phyloP scores from a whole-genome alignment of 92 coral and sea anemone species.

The Desmophyllum pertusum region DNA sequence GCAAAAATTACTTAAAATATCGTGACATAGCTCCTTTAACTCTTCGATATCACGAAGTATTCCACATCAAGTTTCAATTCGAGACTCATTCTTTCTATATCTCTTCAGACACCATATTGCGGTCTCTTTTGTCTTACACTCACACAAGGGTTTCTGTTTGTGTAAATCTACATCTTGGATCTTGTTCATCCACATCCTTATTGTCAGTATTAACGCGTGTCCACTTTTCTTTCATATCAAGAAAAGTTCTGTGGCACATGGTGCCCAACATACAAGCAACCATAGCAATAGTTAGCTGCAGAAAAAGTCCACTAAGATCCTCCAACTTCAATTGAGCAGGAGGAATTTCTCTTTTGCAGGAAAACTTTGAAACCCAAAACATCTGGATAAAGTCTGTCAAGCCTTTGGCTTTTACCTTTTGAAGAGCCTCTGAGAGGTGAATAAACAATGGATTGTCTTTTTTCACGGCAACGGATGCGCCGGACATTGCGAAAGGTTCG shows the following conservation, averaged over 20 bases:
- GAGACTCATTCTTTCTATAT: not conserved
- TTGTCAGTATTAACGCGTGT: not conserved
- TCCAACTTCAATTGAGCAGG: constrained; percentile 71
- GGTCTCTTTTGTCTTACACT: constrained; percentile 8
- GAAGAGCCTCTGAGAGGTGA: constrained; percentile 61
- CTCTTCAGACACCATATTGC: not conserved
- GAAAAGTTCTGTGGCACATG: constrained; percentile 26
- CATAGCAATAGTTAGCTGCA: constrained; percentile 81
- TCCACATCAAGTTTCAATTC: no score
- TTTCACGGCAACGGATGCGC: constrained; percentile 76
- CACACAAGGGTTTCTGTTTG: constrained; percentile 40
- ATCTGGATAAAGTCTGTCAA: constrained; percentile 82
- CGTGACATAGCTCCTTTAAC: no score
- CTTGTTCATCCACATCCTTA: constrained; percentile 1
- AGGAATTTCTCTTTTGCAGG: constrained; percentile 70
- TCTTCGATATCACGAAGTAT: no score
- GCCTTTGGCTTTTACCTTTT: constrained; percentile 69
- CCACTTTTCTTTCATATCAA: not conserved
- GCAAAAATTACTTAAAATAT: no score
- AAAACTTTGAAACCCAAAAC: constrained; percentile 77
- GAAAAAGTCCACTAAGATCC: constrained; percentile 84
- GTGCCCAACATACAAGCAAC: constrained; percentile 74
- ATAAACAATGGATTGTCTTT: constrained; percentile 80
- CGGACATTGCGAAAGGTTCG: constrained; percentile 88
- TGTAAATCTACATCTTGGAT: not conserved